Evolutionary conservation across 2,888 invertebrate genomes (phyloP).

Genomic region (Tolmerus cingulatus): DNA sequence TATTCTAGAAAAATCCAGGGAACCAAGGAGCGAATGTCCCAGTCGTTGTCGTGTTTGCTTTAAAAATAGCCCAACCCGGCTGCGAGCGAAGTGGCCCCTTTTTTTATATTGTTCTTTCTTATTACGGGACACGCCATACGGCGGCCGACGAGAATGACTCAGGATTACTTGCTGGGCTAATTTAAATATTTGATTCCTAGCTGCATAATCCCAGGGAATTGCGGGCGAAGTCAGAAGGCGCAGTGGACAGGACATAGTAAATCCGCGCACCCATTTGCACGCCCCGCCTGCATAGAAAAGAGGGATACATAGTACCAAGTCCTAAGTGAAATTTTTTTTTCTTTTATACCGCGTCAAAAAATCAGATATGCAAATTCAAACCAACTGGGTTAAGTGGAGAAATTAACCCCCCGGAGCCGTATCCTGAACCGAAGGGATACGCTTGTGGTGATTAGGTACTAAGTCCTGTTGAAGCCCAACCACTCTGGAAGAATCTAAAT

Average conservation of each 20-base stretch:
- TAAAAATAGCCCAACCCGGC: not conserved
- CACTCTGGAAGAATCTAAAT: not conserved
- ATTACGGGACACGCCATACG: slow-evolving; percentile 22
- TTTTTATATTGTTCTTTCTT: slow-evolving; percentile 33
- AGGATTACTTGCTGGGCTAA: not conserved
- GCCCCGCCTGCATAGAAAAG: not conserved
- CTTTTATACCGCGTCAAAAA: not conserved
- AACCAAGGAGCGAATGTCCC: not conserved
- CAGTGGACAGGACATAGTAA: not conserved
- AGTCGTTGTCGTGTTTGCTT: slow-evolving; percentile 1
- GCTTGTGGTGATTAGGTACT: not conserved
- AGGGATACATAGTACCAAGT: not conserved
- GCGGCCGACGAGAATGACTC: not conserved
- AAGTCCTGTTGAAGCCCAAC: not conserved
- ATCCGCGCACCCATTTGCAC: not conserved
- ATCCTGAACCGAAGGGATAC: not conserved
- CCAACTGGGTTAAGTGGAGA: slow-evolving; percentile 41
- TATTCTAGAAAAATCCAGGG: not conserved
- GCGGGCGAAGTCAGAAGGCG: not conserved
- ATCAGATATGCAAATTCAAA: slow-evolving; percentile 37
- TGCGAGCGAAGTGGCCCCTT: not conserved
- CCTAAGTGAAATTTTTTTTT: slow-evolving; percentile 31
- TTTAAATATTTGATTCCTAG: slow-evolving; percentile 26
- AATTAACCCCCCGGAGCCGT: slow-evolving; percentile 23
- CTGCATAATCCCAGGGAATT: slow-evolving; percentile 9